Evolutionary conservation across 2,113 vertebrate genomes (phyloP), one percentile per base, ranked within the genome.

Genomic region (Alligator mississippiensis): DNA sequence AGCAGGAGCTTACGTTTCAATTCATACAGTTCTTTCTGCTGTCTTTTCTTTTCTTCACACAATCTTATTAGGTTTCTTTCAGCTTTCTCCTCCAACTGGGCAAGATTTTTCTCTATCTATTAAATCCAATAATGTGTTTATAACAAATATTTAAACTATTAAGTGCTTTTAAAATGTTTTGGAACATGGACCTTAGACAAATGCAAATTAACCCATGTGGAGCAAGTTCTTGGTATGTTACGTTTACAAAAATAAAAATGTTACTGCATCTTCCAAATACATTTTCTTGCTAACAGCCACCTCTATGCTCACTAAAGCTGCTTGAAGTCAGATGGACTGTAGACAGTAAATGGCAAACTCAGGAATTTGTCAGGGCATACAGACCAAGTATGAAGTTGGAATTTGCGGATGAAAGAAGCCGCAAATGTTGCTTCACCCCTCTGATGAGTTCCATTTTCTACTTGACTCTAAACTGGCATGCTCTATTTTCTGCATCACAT

Each of bases 51-150:
- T 90, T 98, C 98, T 38, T 96, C 94, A 94, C 97, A 98, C 77
- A 97, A 64, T 1, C 63, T 74, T 11, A 98, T 12, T 54, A 99
- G 93, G 62, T 96, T 97, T 22, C 89, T 28, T 88, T 99, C 99
- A 4, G 98, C 98, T 80, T 98, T 96, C 18, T 97, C 80, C 87
- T 98, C 98, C 15, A 99, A 92, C 27, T 92, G 34, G 0, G 94
- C 82, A 11, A 98, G 96, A 7, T 93, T 98, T 55, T 95, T 97
- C 94, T 97, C 98, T 90, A 98, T 98, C 99, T 99, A 47, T 70
- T 75, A 47, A 58, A 86, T 34, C 2, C 6, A 57, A 84, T 81
- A 92, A 24, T 75, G 77, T 15, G 89, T 8, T 91, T 59, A 85
- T 18, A 82, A 22, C 58, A 63, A 6, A 86, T 74, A 47, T 47